Base-by-base conservation (phyloP, 2,797 vertebrate species). In the Tauraco hartlaubi region DNA sequence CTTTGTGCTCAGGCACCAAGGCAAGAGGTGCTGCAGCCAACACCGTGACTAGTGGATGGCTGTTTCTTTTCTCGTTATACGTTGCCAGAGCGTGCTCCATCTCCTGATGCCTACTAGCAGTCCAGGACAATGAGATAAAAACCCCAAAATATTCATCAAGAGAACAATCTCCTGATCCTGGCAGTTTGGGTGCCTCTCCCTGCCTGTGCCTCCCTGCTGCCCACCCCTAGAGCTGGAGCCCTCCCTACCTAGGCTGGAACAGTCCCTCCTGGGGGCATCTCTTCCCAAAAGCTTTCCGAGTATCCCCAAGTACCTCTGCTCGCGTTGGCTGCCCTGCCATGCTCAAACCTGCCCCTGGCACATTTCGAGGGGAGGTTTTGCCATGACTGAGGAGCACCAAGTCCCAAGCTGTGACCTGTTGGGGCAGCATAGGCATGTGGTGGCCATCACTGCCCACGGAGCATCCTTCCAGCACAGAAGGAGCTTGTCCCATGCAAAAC, bases 31-130 rank as follows among this genome's bases (percentile, higher is more conserved):
- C 10, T 33, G 15, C 72, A 28, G 52, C 25, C 52, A 49, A 3
- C 0, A 0, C n/a, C 16, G 2, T 5, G 11, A 6, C 9, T 41
- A 58, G 23, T 23, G 11, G 26, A 29, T 20, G 35, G 43, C 15
- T 58, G 48, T 8, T 66, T 22, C 8, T 28, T 46, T 52, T 37
- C 25, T 35, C 31, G 11, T 14, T 22, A 12, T 4, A 37, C 0
- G 0, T 56, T 46, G 37, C 22, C 49, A 37, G 75, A 80, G 11
- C 0, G 1, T 6, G 9, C 17, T 72, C 58, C 26, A 29, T 35
- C 44, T 88, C 48, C n/a, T 15, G 18, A 25, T n/a, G 44, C 44
- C 33, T 49, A n/a, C 44, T 22, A 64, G 55, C 44, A 78, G 44
- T 14, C 22, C n/a, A 66, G 41, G 26, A 74, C 33, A 77, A 49